A percentile compares a stretch with the other conserved stretches of the same genome.
Evolutionary conservation across 2,113 vertebrate species (phyloP).

Genomic region (Nycticryphes semicollaris): DNA sequence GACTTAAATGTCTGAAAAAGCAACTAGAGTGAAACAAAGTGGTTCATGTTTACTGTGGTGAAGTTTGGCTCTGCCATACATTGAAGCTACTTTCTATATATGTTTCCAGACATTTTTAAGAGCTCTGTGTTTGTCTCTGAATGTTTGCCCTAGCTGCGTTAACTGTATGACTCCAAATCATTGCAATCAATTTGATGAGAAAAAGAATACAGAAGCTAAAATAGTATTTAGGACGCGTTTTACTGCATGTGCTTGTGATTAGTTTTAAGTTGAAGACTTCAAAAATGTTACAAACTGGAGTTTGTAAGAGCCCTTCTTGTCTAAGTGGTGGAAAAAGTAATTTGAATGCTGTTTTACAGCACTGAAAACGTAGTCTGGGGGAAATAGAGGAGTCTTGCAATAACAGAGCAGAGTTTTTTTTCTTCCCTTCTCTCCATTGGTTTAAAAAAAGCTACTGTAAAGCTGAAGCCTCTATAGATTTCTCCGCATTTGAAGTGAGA

Average conservation of each 20-base stretch:
- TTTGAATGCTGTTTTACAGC: not conserved
- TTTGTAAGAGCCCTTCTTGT: not conserved
- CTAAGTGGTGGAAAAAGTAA: not conserved
- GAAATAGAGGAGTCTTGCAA: not conserved
- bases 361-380: not conserved
- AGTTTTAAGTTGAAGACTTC: not conserved
- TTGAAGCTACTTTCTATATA: not conserved
- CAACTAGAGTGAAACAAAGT: not conserved
- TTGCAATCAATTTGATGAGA: not conserved
- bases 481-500: not conserved
- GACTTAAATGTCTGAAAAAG: not conserved
- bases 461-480: not conserved
- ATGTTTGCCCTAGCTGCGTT: not conserved
- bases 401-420: not conserved
- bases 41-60: not conserved
- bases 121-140: not conserved
- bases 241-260: not conserved
- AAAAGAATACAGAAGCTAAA: not conserved
- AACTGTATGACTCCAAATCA: not conserved
- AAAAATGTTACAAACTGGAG: not conserved
- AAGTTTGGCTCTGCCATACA: not conserved
- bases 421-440: not conserved
- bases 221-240: not conserved
- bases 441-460: not conserved
- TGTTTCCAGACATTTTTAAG: not conserved